phyloP scores from a whole-genome alignment of 2,113 vertebrate species.

The Elephantulus edwardii region DNA sequence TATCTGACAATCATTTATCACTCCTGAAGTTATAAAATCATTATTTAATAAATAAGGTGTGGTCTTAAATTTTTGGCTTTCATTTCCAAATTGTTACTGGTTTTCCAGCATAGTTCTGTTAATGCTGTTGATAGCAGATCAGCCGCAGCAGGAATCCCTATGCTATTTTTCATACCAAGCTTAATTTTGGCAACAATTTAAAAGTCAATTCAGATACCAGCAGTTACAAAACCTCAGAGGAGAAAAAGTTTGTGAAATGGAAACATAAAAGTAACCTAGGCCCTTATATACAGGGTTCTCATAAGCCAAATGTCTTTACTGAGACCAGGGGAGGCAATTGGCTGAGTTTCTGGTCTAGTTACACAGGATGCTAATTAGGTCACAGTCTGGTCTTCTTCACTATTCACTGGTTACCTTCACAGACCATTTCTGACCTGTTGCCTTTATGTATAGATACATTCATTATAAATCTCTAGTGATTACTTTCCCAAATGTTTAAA shows the following conservation, averaged over 20 bases:
- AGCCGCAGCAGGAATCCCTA: slow-evolving; percentile 29
- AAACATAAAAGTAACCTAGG: slow-evolving; percentile 13
- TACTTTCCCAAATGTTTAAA: neutral
- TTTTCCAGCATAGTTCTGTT: neutral
- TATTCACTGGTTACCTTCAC: neutral
- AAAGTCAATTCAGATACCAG: slow-evolving; percentile 38
- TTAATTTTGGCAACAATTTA: slow-evolving; percentile 51
- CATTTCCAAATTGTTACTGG: slow-evolving; percentile 34
- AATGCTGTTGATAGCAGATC: neutral
- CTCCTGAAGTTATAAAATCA: slow-evolving; percentile 19
- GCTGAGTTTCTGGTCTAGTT: slow-evolving; percentile 29
- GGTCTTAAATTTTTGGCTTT: neutral
- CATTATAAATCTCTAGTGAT: neutral
- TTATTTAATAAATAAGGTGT: neutral
- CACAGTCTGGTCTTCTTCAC: slow-evolving; percentile 1
- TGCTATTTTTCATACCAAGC: slow-evolving; percentile 1
- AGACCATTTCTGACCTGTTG: neutral
- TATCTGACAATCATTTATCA: neutral
- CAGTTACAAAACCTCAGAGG: slow-evolving; percentile 38
- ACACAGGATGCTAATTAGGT: slow-evolving; percentile 21
- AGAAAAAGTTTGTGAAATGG: slow-evolving; percentile 28
- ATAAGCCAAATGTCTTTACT: slow-evolving; percentile 34
- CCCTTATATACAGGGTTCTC: neutral
- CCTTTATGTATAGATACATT: neutral
- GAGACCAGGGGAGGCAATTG: neutral